phyloP scores from a whole-genome alignment of 2,797 vertebrate species.

The Urocyon cinereoargenteus region DNA sequence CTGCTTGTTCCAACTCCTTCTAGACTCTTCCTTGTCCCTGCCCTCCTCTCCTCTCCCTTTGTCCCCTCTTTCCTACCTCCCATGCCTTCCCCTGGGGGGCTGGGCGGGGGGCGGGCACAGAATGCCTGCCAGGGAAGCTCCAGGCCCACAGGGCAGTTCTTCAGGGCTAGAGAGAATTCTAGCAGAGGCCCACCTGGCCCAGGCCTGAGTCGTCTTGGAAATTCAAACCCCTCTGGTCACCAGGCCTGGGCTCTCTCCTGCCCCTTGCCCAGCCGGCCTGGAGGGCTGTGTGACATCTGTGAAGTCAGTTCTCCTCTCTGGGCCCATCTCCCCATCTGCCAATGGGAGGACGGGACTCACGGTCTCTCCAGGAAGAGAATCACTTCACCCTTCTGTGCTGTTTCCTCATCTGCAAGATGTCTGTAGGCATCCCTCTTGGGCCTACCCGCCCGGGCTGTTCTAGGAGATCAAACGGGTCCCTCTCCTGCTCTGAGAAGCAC shows the following conservation, averaged over 20 bases:
- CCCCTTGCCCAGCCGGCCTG: neutral
- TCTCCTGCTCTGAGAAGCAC: constrained; percentile 2
- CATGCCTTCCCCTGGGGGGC: neutral
- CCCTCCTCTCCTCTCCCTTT: neutral
- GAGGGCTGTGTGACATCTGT: neutral
- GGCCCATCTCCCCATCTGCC: neutral
- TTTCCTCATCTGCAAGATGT: constrained; percentile 42
- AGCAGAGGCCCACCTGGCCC: neutral
- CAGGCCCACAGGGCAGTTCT: neutral
- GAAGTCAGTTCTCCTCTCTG: neutral
- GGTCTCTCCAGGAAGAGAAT: neutral
- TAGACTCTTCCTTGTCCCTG: neutral
- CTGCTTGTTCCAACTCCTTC: constrained; percentile 19
- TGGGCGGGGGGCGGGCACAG: neutral
- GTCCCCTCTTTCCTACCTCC: neutral
- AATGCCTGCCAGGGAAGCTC: neutral
- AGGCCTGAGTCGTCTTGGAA: neutral
- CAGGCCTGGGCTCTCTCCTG: neutral
- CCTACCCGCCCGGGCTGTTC: neutral
- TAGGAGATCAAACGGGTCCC: neutral
- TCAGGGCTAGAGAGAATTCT: neutral
- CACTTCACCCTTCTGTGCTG: neutral
- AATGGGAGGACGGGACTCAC: neutral
- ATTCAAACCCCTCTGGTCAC: neutral
- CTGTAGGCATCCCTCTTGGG: neutral